Percentiles rank a stretch among this genome's conserved stretches.
Evolutionary conservation across 2,888 invertebrate genomes (phyloP).

Genomic region (Caenorhabditis auriculariae): DNA sequence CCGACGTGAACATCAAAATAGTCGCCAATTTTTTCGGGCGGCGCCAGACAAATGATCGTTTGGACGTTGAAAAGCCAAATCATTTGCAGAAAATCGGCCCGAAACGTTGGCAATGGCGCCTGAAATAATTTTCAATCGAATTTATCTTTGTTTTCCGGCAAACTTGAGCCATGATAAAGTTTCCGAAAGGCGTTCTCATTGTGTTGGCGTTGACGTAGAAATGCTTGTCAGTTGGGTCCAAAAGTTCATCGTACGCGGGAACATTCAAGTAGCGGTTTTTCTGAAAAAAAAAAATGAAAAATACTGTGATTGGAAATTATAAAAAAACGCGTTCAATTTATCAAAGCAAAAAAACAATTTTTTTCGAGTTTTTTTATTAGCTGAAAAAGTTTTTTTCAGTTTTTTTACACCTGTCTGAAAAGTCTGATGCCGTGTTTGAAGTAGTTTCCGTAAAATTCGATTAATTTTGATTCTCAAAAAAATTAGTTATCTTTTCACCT

Average conservation of each 20-base stretch:
- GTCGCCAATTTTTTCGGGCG: slow-evolving; percentile 14
- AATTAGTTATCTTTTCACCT: too few relatives aligned
- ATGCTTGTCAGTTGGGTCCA: slow-evolving; percentile 13
- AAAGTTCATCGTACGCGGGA: slow-evolving; percentile 18
- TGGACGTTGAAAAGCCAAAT: slow-evolving; percentile 27
- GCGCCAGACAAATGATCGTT: slow-evolving; percentile 11
- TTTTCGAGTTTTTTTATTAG: too few relatives aligned
- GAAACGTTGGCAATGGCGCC: slow-evolving; percentile 11
- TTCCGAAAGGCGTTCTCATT: slow-evolving; percentile 17
- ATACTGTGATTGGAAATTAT: neutral
- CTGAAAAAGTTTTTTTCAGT: too few relatives aligned
- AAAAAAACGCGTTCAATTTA: neutral
- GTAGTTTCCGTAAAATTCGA: too few relatives aligned
- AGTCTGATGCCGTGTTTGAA: too few relatives aligned
- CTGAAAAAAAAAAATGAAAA: slow-evolving; percentile 6
- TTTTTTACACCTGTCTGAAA: too few relatives aligned
- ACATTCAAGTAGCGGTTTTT: slow-evolving; percentile 21
- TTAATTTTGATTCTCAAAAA: too few relatives aligned
- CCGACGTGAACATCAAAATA: slow-evolving; percentile 13
- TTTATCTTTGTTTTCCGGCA: neutral
- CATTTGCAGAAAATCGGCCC: slow-evolving; percentile 17
- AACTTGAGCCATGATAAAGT: slow-evolving; percentile 15
- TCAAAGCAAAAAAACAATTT: too few relatives aligned
- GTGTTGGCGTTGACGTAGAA: slow-evolving; percentile 26
- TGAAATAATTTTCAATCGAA: neutral